Evolutionary conservation across 35 echinoderm and acorn worm species (phyloP).

Genomic region (Acanthaster planci): DNA sequence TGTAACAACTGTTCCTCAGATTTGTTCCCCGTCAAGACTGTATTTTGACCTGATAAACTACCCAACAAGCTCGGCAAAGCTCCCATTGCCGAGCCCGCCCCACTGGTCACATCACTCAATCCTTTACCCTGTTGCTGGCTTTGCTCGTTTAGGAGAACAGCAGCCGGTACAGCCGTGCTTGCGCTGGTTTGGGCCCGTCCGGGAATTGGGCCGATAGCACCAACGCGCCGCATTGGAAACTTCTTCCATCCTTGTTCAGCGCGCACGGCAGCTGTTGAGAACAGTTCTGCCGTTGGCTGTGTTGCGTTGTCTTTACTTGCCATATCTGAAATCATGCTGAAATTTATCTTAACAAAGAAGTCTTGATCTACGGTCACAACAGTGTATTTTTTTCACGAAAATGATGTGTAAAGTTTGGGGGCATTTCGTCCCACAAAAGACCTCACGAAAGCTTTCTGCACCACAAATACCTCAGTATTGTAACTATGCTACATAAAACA

Average conservation of each 20-base stretch:
- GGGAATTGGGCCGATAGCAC: neutral
- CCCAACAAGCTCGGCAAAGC: neutral
- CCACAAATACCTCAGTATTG: no score
- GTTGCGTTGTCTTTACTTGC: no score
- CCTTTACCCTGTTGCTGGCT: neutral
- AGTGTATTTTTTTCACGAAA: no score
- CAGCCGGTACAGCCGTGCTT: neutral
- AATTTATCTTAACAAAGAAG: no score
- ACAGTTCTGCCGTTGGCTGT: neutral
- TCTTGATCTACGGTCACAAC: no score
- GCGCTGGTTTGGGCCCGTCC: neutral
- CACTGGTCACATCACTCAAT: neutral
- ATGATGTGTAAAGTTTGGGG: no score
- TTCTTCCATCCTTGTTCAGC: neutral
- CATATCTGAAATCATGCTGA: no score
- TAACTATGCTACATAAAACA: no score
- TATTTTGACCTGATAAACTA: neutral
- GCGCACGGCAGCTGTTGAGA: slow-evolving; percentile 1
- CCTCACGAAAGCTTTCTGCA: no score
- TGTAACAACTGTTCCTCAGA: neutral
- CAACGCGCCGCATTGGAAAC: neutral
- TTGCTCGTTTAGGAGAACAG: neutral
- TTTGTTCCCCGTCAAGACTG: neutral
- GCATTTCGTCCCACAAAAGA: no score
- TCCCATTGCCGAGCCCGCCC: neutral